A percentile compares a stretch with the other conserved stretches of the same genome.
These are phyloP conservation scores for Brachionus calyciflorus DNA, from an alignment of 1,140 invertebrate species.

Conservation along the genomic window DNA sequence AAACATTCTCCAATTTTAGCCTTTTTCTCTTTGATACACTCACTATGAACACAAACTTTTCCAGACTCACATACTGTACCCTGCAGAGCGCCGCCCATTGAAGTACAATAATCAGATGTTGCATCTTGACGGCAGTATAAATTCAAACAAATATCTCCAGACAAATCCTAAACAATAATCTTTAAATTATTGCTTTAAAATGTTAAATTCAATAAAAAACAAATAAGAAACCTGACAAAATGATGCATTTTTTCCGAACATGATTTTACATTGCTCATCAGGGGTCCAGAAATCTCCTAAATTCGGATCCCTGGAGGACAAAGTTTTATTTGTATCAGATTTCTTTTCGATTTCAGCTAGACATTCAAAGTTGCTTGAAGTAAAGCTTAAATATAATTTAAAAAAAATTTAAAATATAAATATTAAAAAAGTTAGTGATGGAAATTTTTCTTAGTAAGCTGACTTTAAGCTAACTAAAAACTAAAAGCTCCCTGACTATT, in stretches of 20 bases:
- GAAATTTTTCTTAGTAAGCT: no score
- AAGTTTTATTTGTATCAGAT: no score
- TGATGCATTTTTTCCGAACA: slow-evolving; percentile 6
- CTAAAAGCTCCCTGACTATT: no score
- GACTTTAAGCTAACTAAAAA: no score
- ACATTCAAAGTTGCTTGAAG: background rate
- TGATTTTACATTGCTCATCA: slow-evolving; percentile 11
- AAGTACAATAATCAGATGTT: background rate
- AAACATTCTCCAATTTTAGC: background rate
- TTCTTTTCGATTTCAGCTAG: background rate
- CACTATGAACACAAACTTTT: background rate
- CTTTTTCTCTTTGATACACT: background rate
- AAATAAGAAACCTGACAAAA: background rate
- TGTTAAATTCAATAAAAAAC: background rate
- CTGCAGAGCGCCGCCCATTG: background rate
- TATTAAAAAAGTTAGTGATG: no score
- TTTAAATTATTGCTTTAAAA: no score
- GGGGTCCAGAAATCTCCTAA: background rate
- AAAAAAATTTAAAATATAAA: no score
- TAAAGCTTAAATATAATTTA: no score
- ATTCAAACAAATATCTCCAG: background rate
- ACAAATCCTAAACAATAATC: background rate
- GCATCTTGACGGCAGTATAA: slow-evolving; percentile 13
- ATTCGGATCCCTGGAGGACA: background rate
- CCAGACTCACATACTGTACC: background rate